Conservation (phyloP, 1,140 invertebrate species). For the silkworm (Bombyx mori) region DNA sequence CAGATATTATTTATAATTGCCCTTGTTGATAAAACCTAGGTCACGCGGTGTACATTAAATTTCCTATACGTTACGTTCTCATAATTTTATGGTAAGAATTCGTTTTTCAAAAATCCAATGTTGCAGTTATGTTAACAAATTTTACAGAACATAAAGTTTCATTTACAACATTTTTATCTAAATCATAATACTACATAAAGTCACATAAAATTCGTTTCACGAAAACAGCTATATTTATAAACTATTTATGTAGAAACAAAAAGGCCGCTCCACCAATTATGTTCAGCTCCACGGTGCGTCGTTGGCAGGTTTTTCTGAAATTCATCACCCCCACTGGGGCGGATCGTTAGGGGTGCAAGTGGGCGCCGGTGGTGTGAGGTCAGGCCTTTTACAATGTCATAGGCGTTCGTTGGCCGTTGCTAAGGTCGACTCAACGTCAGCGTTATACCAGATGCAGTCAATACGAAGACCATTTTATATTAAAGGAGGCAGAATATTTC, state of each 20-base stretch:
- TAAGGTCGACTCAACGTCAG: slow-evolving; percentile 24
- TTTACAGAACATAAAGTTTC: too few species aligned
- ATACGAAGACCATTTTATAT: too few species aligned
- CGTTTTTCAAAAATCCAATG: too few species aligned
- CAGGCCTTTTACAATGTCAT: slow-evolving; percentile 36
- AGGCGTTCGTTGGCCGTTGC: slow-evolving; percentile 40
- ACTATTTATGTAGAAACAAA: not conserved
- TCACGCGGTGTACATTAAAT: too few species aligned
- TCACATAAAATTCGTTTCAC: not conserved
- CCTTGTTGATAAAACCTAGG: too few species aligned
- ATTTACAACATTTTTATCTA: too few species aligned
- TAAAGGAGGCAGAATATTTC: too few species aligned
- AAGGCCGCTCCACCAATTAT: not conserved
- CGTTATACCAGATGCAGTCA: too few species aligned
- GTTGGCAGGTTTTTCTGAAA: slow-evolving; percentile 12
- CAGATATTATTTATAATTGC: too few species aligned
- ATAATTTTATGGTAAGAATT: too few species aligned
- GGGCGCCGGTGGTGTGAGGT: slow-evolving; percentile 34
- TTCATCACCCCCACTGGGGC: slow-evolving; percentile 13
- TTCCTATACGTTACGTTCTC: too few species aligned
- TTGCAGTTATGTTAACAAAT: too few species aligned
- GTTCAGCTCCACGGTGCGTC: slow-evolving; percentile 13
- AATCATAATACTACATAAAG: not conserved
- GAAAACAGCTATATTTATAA: not conserved
- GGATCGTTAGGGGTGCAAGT: slow-evolving; percentile 19